Evolutionary conservation across 2,888 invertebrate species (phyloP).

Genomic region (Ornithoptera alexandrae): DNA sequence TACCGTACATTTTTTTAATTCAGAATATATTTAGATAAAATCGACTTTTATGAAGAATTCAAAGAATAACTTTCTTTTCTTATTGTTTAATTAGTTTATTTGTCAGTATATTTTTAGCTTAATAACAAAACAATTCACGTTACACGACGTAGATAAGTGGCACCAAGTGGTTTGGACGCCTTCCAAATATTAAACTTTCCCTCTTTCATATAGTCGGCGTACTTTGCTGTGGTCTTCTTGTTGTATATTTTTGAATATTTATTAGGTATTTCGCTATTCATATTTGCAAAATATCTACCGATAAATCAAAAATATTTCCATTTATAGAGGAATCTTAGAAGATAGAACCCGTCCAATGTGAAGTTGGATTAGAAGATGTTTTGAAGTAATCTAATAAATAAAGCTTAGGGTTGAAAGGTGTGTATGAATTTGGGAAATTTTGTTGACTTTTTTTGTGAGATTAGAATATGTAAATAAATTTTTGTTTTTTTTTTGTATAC

Average conservation of each 20-base stretch:
- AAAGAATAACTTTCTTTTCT: conserved; percentile 1
- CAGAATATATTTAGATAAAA: background rate
- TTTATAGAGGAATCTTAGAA: background rate
- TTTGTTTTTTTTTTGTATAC: no score
- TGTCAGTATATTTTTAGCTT: conserved; percentile 12
- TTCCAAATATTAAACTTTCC: conserved; percentile 29
- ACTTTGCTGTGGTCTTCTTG: conserved; percentile 17
- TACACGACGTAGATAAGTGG: conserved; percentile 28
- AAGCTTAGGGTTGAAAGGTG: no score
- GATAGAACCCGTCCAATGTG: background rate
- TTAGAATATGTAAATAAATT: no score
- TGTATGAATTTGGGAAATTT: no score
- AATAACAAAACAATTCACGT: conserved; percentile 25
- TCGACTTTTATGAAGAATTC: background rate
- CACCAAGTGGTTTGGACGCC: conserved; percentile 23
- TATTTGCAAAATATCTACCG: conserved; percentile 1
- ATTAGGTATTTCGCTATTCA: conserved; percentile 11
- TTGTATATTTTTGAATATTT: conserved; percentile 28
- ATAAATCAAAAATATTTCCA: conserved; percentile 12
- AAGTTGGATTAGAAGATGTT: no score
- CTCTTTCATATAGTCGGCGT: conserved; percentile 21
- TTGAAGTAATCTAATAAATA: no score
- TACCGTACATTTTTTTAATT: no score
- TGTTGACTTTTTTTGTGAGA: no score
- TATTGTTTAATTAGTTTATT: background rate